Conservation (phyloP, 2,113 vertebrate species). For the Dipodomys spectabilis region DNA sequence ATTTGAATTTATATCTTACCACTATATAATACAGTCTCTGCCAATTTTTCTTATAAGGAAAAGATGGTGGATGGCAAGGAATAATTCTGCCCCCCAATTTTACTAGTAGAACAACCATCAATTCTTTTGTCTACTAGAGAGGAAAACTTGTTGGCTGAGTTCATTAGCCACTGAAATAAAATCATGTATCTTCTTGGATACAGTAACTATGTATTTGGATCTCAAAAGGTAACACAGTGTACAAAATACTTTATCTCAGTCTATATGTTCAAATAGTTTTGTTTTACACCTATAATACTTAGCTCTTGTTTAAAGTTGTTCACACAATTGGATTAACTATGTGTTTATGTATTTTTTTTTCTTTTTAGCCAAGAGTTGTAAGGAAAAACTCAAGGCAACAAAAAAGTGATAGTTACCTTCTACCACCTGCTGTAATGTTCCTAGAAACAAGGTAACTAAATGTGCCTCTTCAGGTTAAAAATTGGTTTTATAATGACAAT, state of each 20-base stretch:
- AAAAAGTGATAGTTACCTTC: constrained; percentile 12
- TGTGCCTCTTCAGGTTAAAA: constrained; percentile 45
- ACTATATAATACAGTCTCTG: not conserved
- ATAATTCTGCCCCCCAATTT: constrained; percentile 24
- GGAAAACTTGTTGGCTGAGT: constrained; percentile 68
- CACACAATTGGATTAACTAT: constrained; percentile 17
- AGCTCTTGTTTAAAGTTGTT: constrained; percentile 10
- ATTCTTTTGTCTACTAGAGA: not conserved
- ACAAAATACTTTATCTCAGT: constrained; percentile 22
- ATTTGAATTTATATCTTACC: not conserved
- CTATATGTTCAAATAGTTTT: not conserved
- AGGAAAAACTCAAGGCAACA: not conserved
- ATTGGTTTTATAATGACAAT: not conserved
- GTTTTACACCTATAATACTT: not conserved
- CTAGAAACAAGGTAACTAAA: constrained; percentile 76
- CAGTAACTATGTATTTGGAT: not conserved
- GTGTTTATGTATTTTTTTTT: not conserved
- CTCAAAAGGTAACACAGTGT: constrained; percentile 37
- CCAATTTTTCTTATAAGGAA: not conserved
- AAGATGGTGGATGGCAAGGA: not conserved
- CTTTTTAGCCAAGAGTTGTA: constrained; percentile 23
- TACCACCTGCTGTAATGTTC: not conserved
- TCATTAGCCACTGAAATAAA: constrained; percentile 77
- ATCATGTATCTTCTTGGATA: constrained; percentile 45
- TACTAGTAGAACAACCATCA: constrained; percentile 33